phyloP scores from a whole-genome alignment of 1,140 invertebrate genomes.

The Hesperophylax magnus region DNA sequence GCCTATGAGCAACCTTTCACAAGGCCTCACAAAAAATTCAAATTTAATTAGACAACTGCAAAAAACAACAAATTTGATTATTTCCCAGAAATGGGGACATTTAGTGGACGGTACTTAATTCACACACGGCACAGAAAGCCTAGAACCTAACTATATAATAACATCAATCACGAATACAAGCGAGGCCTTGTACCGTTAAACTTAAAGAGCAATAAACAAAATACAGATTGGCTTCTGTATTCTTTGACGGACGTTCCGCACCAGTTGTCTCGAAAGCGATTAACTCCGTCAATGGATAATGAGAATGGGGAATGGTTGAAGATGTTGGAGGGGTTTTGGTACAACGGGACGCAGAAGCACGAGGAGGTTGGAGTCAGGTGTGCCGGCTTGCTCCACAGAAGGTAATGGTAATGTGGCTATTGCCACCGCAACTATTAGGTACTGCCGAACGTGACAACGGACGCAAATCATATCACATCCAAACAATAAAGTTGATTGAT shows the following conservation, averaged over 20 bases:
- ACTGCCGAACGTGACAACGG: not conserved
- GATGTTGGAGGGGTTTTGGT: not conserved
- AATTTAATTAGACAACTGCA: not conserved
- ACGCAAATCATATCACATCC: not conserved
- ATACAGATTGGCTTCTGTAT: slow-evolving; percentile 13
- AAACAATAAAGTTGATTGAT: not conserved
- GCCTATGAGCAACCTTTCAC: not conserved
- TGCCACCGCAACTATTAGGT: slow-evolving; percentile 4
- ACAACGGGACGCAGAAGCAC: not conserved
- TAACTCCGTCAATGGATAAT: slow-evolving; percentile 8
- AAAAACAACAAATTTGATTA: slow-evolving; percentile 1
- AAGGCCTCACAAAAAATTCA: not conserved
- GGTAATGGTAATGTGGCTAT: not conserved
- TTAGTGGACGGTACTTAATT: not conserved
- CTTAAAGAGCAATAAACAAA: slow-evolving; percentile 30
- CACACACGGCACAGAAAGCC: slow-evolving; percentile 8
- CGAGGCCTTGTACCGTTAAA: slow-evolving; percentile 30
- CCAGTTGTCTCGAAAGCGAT: slow-evolving; percentile 46
- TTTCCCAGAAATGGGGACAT: slow-evolving; percentile 4
- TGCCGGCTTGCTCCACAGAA: slow-evolving; percentile 15
- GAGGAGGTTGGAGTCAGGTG: not conserved
- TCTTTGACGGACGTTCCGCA: slow-evolving; percentile 36
- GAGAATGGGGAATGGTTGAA: slow-evolving; percentile 9
- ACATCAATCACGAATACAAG: slow-evolving; percentile 10
- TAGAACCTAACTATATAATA: not conserved